phyloP scores from a whole-genome alignment of 1,140 invertebrate genomes.

The Gryllus bimaculatus region DNA sequence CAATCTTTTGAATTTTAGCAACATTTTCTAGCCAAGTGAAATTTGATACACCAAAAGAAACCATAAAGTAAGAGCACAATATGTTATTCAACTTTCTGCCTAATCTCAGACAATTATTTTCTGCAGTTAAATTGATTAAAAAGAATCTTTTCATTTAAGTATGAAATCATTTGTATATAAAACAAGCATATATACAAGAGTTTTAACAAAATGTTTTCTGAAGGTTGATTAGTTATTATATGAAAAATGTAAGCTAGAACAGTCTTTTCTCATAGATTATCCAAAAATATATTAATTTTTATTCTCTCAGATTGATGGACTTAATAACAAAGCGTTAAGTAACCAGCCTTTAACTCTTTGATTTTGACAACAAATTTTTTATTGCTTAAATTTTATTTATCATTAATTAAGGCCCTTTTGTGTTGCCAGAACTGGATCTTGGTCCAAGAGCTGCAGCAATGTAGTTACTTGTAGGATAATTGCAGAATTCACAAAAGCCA shows the following conservation, averaged over 20 bases:
- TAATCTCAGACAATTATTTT: no score
- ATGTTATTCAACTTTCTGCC: no score
- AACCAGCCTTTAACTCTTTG: no score
- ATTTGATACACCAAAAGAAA: not conserved
- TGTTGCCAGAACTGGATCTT: slow-evolving; percentile 28
- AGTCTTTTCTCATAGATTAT: no score
- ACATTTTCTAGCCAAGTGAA: not conserved
- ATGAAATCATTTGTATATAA: no score
- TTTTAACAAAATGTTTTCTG: not conserved
- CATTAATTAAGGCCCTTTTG: slow-evolving; percentile 35
- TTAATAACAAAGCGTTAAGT: no score
- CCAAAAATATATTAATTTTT: not conserved
- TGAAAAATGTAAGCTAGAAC: not conserved
- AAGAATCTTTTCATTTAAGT: no score
- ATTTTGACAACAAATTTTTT: not conserved
- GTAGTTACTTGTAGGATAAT: slow-evolving; percentile 31
- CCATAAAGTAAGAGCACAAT: not conserved
- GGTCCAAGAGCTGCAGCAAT: slow-evolving; percentile 27
- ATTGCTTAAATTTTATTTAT: not conserved
- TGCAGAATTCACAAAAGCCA: slow-evolving; percentile 53
- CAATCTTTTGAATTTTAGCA: no score
- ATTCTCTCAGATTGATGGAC: not conserved
- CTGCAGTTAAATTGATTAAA: no score
- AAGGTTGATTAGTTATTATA: not conserved
- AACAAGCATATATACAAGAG: no score